Conservation (phyloP, 1,140 invertebrate species). For the Augochlora pura region DNA sequence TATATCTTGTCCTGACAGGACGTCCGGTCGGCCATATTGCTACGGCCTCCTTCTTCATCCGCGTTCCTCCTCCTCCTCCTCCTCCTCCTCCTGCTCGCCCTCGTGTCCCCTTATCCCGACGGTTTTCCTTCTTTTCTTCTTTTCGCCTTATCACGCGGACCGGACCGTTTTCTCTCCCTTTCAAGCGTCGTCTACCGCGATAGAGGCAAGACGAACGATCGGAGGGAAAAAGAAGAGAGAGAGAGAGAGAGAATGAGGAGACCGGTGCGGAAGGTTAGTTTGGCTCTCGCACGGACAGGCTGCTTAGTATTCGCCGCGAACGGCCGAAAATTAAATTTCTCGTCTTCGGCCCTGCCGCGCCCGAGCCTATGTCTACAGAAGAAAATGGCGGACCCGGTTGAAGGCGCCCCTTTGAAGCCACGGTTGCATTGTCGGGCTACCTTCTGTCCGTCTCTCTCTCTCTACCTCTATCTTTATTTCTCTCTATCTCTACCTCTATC, state of each 20-base stretch:
- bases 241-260: too few relatives aligned
- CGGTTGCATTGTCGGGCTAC: constrained; percentile 28
- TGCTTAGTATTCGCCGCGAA: constrained; percentile 64
- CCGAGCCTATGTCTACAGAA: constrained; percentile 36
- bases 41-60: constrained; percentile 17
- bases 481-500: too few relatives aligned
- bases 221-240: not conserved
- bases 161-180: constrained; percentile 5
- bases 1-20: constrained; percentile 61
- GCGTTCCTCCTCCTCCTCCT: not conserved
- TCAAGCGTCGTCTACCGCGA: not conserved
- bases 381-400: constrained; percentile 7
- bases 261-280: constrained; percentile 52
- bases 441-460: too few relatives aligned
- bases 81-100: not conserved
- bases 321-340: constrained; percentile 68
- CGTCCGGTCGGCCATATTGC: constrained; percentile 49
- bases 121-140: not conserved
- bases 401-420: constrained; percentile 26
- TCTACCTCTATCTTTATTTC: too few relatives aligned
- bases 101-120: not conserved
- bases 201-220: constrained; percentile 20
- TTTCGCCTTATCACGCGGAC: constrained; percentile 1
- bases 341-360: constrained; percentile 45
- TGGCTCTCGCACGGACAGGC: constrained; percentile 39